Percentiles rank a stretch among this genome's conserved stretches.
These are phyloP conservation scores for Nansenia antarctica DNA, from an alignment of 2,113 vertebrate species.

Conservation along the genomic window DNA sequence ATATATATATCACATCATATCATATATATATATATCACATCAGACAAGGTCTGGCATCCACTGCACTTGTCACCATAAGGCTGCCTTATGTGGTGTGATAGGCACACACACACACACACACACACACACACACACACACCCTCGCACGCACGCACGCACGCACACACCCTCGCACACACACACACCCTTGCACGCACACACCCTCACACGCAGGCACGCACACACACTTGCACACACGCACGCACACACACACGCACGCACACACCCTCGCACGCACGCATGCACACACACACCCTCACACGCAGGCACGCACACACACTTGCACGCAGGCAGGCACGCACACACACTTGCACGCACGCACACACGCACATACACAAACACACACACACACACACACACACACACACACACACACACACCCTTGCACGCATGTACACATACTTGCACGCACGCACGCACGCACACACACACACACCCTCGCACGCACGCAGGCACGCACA, in stretches of 20 bases:
- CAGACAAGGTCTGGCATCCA: constrained; percentile 53
- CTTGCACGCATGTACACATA: constrained; percentile 21
- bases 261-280: not conserved
- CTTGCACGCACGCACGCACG: constrained; percentile 10
- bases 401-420: constrained; percentile 29
- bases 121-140: constrained; percentile 28
- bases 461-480: not conserved
- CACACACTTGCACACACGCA: constrained; percentile 15
- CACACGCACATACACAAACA: not conserved
- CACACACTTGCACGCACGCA: not conserved
- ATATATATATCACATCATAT: too few species aligned
- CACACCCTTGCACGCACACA: not conserved
- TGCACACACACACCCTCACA: constrained; percentile 30
- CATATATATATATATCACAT: too few species aligned
- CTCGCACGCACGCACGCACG: constrained; percentile 9
- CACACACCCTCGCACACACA: not conserved
- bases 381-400: too few species aligned
- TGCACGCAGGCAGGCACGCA: constrained; percentile 7
- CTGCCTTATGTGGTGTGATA: constrained; percentile 42
- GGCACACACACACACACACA: not conserved
- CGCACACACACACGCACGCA: constrained; percentile 9
- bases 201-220: constrained; percentile 34
- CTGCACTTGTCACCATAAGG: constrained; percentile 46
- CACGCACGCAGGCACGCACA: constrained; percentile 9
- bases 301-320: constrained; percentile 24